phyloP scores from a whole-genome alignment of 2,888 invertebrate genomes.

The Pachliopta kotzebuea region DNA sequence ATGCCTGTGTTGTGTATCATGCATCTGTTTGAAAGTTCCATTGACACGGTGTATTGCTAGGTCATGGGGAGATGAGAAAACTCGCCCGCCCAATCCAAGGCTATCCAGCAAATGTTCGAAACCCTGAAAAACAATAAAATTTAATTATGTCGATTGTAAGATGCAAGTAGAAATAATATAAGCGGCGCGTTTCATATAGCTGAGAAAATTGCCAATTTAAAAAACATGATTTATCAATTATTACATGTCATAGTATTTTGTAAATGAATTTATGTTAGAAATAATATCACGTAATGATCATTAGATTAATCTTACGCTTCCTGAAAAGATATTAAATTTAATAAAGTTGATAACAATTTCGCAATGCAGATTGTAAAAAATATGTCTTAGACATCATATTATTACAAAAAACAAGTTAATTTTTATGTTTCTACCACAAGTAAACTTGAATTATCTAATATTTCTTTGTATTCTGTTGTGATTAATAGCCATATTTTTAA shows the following conservation, averaged over 20 bases:
- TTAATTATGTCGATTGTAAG: background rate
- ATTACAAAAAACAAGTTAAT: background rate
- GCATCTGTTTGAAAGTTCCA: constrained; percentile 74
- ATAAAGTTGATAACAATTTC: background rate
- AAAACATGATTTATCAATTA: no score
- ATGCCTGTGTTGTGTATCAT: constrained; percentile 74
- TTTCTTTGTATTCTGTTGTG: no score
- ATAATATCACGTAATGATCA: constrained; percentile 5
- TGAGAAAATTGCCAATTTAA: no score
- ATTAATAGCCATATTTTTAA: no score
- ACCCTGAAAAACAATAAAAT: constrained; percentile 68
- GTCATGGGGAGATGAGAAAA: constrained; percentile 79
- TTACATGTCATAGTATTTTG: no score
- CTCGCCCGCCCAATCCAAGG: constrained; percentile 83
- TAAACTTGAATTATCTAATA: no score
- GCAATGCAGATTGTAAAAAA: constrained; percentile 14
- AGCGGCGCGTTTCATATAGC: no score
- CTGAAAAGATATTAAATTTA: constrained; percentile 9
- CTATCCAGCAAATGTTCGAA: constrained; percentile 84
- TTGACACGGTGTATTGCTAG: constrained; percentile 74
- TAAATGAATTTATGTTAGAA: background rate
- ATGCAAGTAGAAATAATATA: no score
- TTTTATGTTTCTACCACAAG: no score
- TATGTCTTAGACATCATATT: constrained; percentile 5
- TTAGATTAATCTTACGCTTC: constrained; percentile 1